Evolutionary conservation across 2,888 invertebrate genomes (phyloP).

Genomic region (Blastobasis lacticolella): DNA sequence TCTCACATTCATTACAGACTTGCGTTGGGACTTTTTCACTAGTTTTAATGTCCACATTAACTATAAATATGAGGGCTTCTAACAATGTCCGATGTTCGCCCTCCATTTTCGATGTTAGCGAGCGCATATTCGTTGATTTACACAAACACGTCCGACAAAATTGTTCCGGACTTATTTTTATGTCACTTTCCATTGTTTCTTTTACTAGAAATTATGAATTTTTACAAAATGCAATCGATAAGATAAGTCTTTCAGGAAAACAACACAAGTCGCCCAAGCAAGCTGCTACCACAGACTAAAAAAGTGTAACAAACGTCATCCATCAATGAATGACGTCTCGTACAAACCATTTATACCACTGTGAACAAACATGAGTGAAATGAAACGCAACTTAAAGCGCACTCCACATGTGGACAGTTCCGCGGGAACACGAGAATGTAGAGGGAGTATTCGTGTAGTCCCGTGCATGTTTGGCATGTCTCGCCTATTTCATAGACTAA

Average conservation of each 20-base stretch:
- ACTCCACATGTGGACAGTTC: too few species aligned
- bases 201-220: not conserved
- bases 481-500: too few species aligned
- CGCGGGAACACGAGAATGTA: too few species aligned
- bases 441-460: too few species aligned
- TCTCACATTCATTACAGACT: slow-evolving; percentile 48
- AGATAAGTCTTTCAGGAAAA: too few species aligned
- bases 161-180: slow-evolving; percentile 17
- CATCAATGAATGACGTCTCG: not conserved
- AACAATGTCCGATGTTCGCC: slow-evolving; percentile 23
- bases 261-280: too few species aligned
- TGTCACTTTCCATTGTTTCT: slow-evolving; percentile 3
- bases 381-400: too few species aligned
- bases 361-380: too few species aligned
- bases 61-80: slow-evolving; percentile 36
- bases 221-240: not conserved
- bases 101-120: slow-evolving; percentile 33
- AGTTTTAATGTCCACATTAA: slow-evolving; percentile 37
- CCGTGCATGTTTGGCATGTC: too few species aligned
- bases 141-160: slow-evolving; percentile 49
- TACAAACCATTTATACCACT: not conserved
- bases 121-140: slow-evolving; percentile 34
- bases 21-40: slow-evolving; percentile 47
- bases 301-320: not conserved
- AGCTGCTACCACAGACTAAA: not conserved